Conservation (phyloP, 2,113 vertebrate species). For the Protobothrops mucrosquamatus region DNA sequence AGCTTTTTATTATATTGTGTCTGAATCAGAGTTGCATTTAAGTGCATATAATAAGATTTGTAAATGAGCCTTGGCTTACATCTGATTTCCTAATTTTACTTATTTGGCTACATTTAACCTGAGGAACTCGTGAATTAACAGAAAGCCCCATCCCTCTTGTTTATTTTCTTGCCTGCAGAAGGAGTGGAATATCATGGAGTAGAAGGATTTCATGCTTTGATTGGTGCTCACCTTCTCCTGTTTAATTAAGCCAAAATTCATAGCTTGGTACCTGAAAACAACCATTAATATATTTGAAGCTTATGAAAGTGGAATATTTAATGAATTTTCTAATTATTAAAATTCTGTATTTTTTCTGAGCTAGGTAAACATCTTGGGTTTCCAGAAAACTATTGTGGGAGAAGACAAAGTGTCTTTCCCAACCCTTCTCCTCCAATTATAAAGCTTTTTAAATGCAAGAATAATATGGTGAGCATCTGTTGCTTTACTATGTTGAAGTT, state of each 20-base stretch:
- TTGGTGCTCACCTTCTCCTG: not conserved
- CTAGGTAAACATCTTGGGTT: slow-evolving; percentile 34
- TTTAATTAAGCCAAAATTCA: not conserved
- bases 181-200: too few species aligned
- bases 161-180: not conserved
- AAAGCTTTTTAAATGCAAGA: slow-evolving; percentile 58
- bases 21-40: not conserved
- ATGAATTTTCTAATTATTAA: slow-evolving; percentile 36
- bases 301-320: not conserved
- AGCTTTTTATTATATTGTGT: not conserved
- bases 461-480: slow-evolving; percentile 61
- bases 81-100: not conserved
- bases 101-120: not conserved
- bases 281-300: too few species aligned
- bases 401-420: not conserved
- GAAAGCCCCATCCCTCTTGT: not conserved
- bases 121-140: not conserved
- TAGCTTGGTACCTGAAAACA: not conserved
- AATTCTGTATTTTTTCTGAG: slow-evolving; percentile 14
- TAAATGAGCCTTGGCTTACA: not conserved
- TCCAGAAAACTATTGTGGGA: slow-evolving; percentile 10
- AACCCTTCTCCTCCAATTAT: not conserved
- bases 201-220: not conserved
- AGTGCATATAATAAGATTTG: not conserved
- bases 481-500: slow-evolving; percentile 61